Percentiles rank a stretch among this genome's conserved stretches.
Conservation (phyloP, 2,888 invertebrate genomes). For the Axea sp. region DNA sequence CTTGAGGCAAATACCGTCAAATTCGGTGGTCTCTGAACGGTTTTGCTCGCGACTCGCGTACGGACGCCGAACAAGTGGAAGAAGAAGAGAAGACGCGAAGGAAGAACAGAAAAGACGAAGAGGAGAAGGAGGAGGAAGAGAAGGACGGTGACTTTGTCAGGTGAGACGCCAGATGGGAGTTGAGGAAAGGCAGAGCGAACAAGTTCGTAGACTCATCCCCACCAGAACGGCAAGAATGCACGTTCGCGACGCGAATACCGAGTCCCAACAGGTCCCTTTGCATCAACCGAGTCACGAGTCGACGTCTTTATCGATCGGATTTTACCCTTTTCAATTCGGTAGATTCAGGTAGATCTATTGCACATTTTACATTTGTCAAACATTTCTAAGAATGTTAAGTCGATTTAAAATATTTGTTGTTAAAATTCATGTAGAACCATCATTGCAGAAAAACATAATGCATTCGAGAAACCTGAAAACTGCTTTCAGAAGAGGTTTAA, state of each 20-base stretch:
- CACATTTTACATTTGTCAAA: no score
- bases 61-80: constrained; percentile 60
- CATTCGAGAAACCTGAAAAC: no score
- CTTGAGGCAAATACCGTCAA: not conserved
- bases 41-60: constrained; percentile 51
- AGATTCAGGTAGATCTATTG: no score
- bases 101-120: constrained; percentile 27
- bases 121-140: constrained; percentile 38
- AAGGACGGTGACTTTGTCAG: constrained; percentile 61
- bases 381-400: no score
- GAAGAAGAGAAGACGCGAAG: constrained; percentile 49
- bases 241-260: constrained; percentile 25
- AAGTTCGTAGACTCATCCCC: constrained; percentile 59
- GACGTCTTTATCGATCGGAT: constrained; percentile 44
- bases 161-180: constrained; percentile 74
- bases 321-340: no score
- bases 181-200: constrained; percentile 63
- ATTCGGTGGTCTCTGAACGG: constrained; percentile 7
- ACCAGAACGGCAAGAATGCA: constrained; percentile 45
- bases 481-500: no score
- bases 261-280: constrained; percentile 38
- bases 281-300: constrained; percentile 45
- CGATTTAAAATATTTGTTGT: no score
- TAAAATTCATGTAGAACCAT: no score
- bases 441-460: no score